A percentile compares a stretch with the other conserved stretches of the same genome.
Conservation (phyloP, 1,140 invertebrate species). For the Drosophila cardini region DNA sequence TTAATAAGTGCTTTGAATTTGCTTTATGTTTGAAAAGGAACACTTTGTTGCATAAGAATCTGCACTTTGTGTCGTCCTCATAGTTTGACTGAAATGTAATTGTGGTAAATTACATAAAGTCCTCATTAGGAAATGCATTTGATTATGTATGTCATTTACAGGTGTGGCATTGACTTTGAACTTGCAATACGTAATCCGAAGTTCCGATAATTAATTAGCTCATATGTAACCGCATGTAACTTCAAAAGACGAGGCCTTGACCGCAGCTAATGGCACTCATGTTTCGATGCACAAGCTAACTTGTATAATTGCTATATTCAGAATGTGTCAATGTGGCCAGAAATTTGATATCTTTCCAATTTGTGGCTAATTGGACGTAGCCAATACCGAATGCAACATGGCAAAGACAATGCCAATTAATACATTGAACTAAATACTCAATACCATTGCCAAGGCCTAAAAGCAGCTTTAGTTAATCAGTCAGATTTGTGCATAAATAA, state of each 20-base stretch:
- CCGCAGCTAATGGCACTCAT: slow-evolving; percentile 1
- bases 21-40: no score
- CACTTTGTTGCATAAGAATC: no score
- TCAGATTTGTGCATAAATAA: slow-evolving; percentile 46
- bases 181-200: neutral
- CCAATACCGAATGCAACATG: neutral
- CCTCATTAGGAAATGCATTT: slow-evolving; percentile 22
- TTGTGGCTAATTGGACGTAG: neutral
- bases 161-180: neutral
- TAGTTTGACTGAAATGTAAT: no score
- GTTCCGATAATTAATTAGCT: slow-evolving; percentile 6
- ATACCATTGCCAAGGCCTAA: neutral
- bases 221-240: neutral
- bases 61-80: no score
- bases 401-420: neutral
- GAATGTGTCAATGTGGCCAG: neutral
- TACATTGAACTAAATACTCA: neutral
- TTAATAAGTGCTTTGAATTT: no score
- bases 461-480: neutral
- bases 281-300: slow-evolving; percentile 7
- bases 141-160: neutral
- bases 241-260: slow-evolving; percentile 1
- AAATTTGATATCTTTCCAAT: slow-evolving; percentile 1
- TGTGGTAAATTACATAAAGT: neutral
- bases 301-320: slow-evolving; percentile 7